These are phyloP conservation scores for Itoplectis maculator DNA, from an alignment of 2,888 invertebrate genomes.

Conservation along the genomic window DNA sequence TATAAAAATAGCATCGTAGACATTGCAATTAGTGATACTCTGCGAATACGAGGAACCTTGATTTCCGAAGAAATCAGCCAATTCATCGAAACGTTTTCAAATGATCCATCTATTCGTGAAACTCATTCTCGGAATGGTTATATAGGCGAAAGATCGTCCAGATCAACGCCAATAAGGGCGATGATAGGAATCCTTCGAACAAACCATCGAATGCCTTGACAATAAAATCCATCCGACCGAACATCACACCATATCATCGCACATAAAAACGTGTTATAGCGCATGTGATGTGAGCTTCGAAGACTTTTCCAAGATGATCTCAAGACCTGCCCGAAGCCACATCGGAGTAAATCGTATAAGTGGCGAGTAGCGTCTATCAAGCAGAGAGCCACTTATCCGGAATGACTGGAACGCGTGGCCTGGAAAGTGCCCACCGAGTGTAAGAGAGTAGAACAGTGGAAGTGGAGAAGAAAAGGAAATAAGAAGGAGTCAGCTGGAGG, in stretches of 20 bases:
- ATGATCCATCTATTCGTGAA: no score
- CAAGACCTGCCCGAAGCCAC: not conserved
- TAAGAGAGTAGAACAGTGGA: not conserved
- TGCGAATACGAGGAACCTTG: no score
- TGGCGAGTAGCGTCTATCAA: constrained; percentile 48
- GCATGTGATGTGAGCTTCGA: not conserved
- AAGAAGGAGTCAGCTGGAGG: constrained; percentile 21
- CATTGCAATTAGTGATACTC: no score
- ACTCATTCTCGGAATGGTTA: no score
- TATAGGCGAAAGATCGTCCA: no score
- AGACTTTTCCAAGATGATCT: not conserved
- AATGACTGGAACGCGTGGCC: constrained; percentile 42
- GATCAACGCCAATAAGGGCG: not conserved
- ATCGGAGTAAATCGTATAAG: constrained; percentile 29
- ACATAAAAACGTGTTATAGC: constrained; percentile 9
- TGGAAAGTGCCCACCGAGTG: constrained; percentile 29
- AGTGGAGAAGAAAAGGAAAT: not conserved
- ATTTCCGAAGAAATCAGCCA: no score
- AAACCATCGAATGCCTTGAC: not conserved
- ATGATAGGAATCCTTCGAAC: not conserved
- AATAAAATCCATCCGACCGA: not conserved
- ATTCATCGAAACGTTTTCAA: no score
- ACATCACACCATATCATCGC: not conserved
- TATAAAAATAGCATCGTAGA: not conserved
- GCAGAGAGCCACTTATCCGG: constrained; percentile 32